Percentiles rank a stretch among this genome's conserved stretches.
phyloP scores from a whole-genome alignment of 92 coral and sea anemone species.

The Muricea muricata region DNA sequence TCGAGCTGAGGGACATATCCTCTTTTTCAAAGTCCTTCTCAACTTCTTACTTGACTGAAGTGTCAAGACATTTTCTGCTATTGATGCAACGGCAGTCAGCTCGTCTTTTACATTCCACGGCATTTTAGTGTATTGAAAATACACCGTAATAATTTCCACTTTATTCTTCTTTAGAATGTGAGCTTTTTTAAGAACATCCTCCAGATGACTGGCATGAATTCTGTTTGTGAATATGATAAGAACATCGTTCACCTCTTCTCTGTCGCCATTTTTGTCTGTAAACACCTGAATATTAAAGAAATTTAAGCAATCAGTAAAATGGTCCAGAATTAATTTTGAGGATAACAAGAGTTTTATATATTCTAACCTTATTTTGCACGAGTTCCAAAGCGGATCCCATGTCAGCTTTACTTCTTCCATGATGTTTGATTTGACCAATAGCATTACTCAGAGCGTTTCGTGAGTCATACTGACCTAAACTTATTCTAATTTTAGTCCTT shows the following conservation, averaged over 20 bases:
- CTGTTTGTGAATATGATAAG: slow-evolving; percentile 17
- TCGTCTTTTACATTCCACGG: slow-evolving; percentile 39
- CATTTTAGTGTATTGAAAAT: background rate
- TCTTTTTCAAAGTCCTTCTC: slow-evolving; percentile 16
- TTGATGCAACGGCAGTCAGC: slow-evolving; percentile 40
- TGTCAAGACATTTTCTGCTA: slow-evolving; percentile 14
- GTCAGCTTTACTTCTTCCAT: slow-evolving; percentile 1
- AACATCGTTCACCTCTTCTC: slow-evolving; percentile 13
- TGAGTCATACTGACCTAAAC: slow-evolving; percentile 35
- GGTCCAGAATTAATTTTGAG: too few species aligned
- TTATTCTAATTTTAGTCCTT: slow-evolving; percentile 23
- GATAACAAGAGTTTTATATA: too few species aligned
- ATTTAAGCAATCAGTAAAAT: too few species aligned
- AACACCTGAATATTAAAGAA: slow-evolving; percentile 3
- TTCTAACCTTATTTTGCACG: slow-evolving; percentile 32
- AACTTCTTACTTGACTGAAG: slow-evolving; percentile 32
- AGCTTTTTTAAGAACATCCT: slow-evolving; percentile 1
- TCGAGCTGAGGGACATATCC: slow-evolving; percentile 27
- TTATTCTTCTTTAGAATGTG: slow-evolving; percentile 4
- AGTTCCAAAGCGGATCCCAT: slow-evolving; percentile 41
- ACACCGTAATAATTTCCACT: slow-evolving; percentile 36
- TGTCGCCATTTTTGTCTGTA: slow-evolving; percentile 8
- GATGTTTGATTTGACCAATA: slow-evolving; percentile 14
- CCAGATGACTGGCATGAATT: background rate
- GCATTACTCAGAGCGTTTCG: background rate